These are phyloP conservation scores for Heterocephalus glaber DNA, from an alignment of 2,113 vertebrate genomes.

Conservation along the genomic window DNA sequence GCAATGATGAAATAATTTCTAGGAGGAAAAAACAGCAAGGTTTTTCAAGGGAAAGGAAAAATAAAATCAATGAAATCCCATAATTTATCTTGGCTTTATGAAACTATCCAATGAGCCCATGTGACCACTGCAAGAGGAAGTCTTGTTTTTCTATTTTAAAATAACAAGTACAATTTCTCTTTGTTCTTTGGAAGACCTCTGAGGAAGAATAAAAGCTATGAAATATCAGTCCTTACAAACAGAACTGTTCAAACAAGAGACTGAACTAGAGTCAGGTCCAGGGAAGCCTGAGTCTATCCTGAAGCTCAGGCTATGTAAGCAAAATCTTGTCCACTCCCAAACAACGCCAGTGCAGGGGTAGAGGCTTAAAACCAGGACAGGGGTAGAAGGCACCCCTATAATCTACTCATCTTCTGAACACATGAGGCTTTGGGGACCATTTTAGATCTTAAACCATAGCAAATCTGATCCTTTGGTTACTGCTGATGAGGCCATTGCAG, in stretches of 20 bases:
- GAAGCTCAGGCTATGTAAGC: not conserved
- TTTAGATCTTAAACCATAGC: not conserved
- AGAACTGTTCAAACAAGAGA: slow-evolving; percentile 10
- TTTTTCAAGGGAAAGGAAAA: slow-evolving; percentile 32
- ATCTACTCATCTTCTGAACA: not conserved
- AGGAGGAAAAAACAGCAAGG: not conserved
- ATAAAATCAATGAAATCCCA: slow-evolving; percentile 3
- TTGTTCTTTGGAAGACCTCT: slow-evolving; percentile 8
- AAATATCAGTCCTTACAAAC: not conserved
- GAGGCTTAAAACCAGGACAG: not conserved
- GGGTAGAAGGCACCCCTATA: not conserved
- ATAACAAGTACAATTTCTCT: not conserved
- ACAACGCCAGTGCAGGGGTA: not conserved
- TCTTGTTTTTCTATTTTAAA: not conserved
- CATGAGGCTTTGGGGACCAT: not conserved
- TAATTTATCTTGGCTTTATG: slow-evolving; percentile 20
- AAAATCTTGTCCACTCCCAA: not conserved
- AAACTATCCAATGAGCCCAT: not conserved
- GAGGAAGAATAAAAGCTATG: slow-evolving; percentile 15
- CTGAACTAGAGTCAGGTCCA: not conserved
- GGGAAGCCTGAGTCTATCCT: not conserved
- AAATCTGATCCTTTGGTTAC: not conserved
- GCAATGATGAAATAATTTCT: not conserved
- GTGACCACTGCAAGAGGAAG: not conserved
- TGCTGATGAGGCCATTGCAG: not conserved